These are phyloP conservation scores for Macaca nemestrina DNA, from an alignment of 2,113 vertebrate species.

Conservation along the genomic window DNA sequence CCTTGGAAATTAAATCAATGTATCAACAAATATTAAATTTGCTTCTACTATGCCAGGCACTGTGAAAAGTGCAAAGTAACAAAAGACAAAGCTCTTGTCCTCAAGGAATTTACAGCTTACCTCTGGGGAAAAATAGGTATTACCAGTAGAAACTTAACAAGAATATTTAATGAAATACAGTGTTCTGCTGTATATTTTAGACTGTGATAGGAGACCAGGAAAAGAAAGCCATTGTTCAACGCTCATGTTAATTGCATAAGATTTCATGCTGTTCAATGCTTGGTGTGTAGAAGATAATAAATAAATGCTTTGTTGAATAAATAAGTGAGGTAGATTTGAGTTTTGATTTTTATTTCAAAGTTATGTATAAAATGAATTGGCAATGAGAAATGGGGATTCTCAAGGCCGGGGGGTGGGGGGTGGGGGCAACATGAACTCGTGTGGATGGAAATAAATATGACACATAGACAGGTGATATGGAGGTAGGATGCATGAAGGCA, in stretches of 20 bases:
- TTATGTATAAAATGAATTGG: neutral
- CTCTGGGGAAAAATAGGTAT: neutral
- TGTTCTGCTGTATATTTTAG: neutral
- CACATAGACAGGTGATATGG: neutral
- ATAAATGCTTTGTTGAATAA: neutral
- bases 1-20: conserved; percentile 33
- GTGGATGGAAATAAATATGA: neutral
- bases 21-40: conserved; percentile 28
- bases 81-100: neutral
- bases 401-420: neutral
- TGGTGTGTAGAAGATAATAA: neutral
- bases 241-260: neutral
- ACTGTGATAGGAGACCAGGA: neutral
- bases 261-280: neutral
- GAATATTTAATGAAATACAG: neutral
- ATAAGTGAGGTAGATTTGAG: neutral
- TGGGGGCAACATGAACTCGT: neutral
- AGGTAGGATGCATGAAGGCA: neutral
- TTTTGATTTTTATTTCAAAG: neutral
- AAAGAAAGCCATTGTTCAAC: neutral
- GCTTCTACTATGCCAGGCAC: neutral
- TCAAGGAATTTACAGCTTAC: neutral
- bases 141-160: neutral
- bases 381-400: neutral
- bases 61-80: neutral